A percentile compares a stretch with the other conserved stretches of the same genome.
phyloP scores from a whole-genome alignment of 1,140 invertebrate species.

The Lutraria rhynchaena region DNA sequence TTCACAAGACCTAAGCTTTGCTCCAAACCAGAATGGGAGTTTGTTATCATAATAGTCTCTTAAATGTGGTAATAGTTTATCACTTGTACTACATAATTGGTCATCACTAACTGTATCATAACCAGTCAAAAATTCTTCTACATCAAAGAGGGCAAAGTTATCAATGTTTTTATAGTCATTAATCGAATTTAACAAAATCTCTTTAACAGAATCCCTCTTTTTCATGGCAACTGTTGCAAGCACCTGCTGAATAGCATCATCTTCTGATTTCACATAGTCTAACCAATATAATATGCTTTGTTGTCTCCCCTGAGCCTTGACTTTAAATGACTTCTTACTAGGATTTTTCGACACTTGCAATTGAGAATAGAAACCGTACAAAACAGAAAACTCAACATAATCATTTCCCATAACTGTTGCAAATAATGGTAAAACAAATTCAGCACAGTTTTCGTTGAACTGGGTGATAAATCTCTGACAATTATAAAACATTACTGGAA shows the following conservation, averaged over 20 bases:
- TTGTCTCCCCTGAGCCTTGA: constrained; percentile 85
- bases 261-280: constrained; percentile 85
- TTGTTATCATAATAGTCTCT: constrained; percentile 65
- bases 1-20: constrained; percentile 84
- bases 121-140: constrained; percentile 6
- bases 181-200: constrained; percentile 69
- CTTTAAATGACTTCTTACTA: constrained; percentile 58
- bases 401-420: constrained; percentile 94
- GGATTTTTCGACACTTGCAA: constrained; percentile 85
- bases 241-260: constrained; percentile 87
- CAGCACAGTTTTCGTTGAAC: constrained; percentile 77
- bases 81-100: neutral
- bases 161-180: constrained; percentile 65
- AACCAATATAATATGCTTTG: constrained; percentile 89
- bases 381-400: constrained; percentile 88
- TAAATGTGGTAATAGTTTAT: neutral
- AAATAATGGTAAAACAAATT: constrained; percentile 88
- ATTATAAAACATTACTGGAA: constrained; percentile 88
- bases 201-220: constrained; percentile 63
- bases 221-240: constrained; percentile 68
- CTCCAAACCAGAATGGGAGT: constrained; percentile 86
- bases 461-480: constrained; percentile 87
- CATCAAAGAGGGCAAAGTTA: constrained; percentile 35
- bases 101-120: neutral
- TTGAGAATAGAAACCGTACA: constrained; percentile 87